Evolutionary conservation across 2,797 vertebrate genomes (phyloP), one percentile per base, ranked within the genome.

Genomic region (Sardinella longiceps): DNA sequence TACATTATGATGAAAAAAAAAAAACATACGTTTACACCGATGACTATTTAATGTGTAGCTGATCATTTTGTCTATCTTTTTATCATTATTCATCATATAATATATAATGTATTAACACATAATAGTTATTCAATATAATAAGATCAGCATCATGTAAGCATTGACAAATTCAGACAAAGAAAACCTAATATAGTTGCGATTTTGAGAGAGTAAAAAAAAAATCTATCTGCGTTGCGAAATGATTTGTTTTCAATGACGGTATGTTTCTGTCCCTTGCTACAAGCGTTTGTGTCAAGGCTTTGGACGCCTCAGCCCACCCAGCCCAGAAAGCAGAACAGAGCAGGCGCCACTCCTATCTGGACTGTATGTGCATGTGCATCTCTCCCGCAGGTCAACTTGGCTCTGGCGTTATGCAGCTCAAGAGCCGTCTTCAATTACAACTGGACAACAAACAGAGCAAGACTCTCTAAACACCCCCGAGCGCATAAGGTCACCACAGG

Each of bases 391-490:
- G 66, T 74, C 66, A 18, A 15, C 66, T 30, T 12, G 14, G 70
- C 37, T 18, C 33, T 77, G 70, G 33, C 33, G 37, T 77, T 77
- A 77, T 20, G 20, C 37, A 43, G 70, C 70, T 77, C 18, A 20
- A 18, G 20, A 77, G 70, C 70, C 70, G 33, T 43, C 70, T 43
- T 77, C 43, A 43, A 77, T 77, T 77, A 77, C 37, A 20, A 39
- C 37, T 39, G 70, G 70, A 77, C 70, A 77, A 77, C 70, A 77
- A 77, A 77, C 70, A 77, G 70, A 43, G 33, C 70, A 39, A 77
- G 37, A 23, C 70, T 77, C 70, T 77, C 70, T 18, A 77, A 77
- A 77, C 70, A 77, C 20, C 70, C 37, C 66, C 15, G 2, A 39
- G 70, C 37, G 10, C 70, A 39, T 3, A 37, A 23, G 37, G 37